phyloP scores from a whole-genome alignment of 1,140 invertebrate genomes.

The Bombus breviceps region DNA sequence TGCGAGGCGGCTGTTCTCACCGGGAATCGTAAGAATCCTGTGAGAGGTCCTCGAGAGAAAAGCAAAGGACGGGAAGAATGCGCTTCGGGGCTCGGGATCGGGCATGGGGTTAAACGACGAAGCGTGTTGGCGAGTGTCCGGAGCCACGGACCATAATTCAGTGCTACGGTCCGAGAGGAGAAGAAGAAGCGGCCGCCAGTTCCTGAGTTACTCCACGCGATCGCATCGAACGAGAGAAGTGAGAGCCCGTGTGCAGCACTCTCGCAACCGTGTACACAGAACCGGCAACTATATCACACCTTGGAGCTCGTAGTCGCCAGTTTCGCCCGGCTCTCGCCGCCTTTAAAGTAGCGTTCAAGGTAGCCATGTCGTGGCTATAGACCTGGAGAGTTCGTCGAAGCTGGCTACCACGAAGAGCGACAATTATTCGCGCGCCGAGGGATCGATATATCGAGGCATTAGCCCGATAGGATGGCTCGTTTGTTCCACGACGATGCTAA shows the following conservation, averaged over 20 bases:
- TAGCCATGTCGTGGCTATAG: background rate
- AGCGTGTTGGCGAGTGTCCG: slow-evolving; percentile 81
- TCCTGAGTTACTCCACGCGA: slow-evolving; percentile 73
- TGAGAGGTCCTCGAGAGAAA: slow-evolving; percentile 53
- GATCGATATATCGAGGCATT: slow-evolving; percentile 69
- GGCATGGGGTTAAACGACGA: slow-evolving; percentile 82
- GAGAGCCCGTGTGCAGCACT: slow-evolving; percentile 26
- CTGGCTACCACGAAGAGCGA: slow-evolving; percentile 30
- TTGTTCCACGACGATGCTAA: slow-evolving; percentile 68
- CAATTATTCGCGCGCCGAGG: slow-evolving; percentile 60
- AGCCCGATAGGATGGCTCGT: slow-evolving; percentile 67
- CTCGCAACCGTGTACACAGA: slow-evolving; percentile 50
- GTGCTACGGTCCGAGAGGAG: slow-evolving; percentile 60
- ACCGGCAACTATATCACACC: slow-evolving; percentile 64
- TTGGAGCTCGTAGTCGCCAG: background rate
- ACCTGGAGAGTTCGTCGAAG: background rate
- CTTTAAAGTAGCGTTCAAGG: slow-evolving; percentile 62
- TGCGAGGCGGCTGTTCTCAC: slow-evolving; percentile 46
- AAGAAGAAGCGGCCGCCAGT: slow-evolving; percentile 61
- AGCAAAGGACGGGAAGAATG: slow-evolving; percentile 70
- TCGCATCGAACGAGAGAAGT: slow-evolving; percentile 68
- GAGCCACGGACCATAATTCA: slow-evolving; percentile 77
- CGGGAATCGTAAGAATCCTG: slow-evolving; percentile 62
- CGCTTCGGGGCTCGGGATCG: slow-evolving; percentile 72
- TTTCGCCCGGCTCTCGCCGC: slow-evolving; percentile 14